Percentiles rank a stretch among this genome's conserved stretches.
Conservation (phyloP, 1,140 invertebrate species). For the Drosophila sp. region DNA sequence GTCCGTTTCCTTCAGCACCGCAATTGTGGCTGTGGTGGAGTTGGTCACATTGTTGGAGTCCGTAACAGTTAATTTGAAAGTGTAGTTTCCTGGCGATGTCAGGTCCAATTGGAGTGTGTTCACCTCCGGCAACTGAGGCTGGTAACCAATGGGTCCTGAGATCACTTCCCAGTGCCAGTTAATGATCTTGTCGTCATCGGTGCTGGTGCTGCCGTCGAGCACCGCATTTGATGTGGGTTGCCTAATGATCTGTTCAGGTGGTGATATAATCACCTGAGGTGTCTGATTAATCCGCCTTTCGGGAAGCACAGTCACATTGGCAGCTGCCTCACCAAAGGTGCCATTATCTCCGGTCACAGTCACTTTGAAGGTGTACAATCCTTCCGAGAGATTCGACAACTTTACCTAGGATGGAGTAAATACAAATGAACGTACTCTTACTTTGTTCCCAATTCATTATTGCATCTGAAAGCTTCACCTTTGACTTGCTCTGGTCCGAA, state of each 20-base stretch:
- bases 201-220: constrained; percentile 91
- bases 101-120: constrained; percentile 94
- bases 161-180: constrained; percentile 96
- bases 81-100: constrained; percentile 94
- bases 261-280: constrained; percentile 94
- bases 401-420: constrained; percentile 86
- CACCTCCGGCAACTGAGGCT: constrained; percentile 90
- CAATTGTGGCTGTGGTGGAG: constrained; percentile 94
- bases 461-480: constrained; percentile 87
- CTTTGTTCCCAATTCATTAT: too few relatives aligned
- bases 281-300: constrained; percentile 94
- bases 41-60: constrained; percentile 95
- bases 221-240: constrained; percentile 95
- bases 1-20: constrained; percentile 95
- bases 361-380: constrained; percentile 95
- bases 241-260: constrained; percentile 93
- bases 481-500: constrained; percentile 93
- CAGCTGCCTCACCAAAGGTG: constrained; percentile 92
- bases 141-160: constrained; percentile 93
- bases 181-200: constrained; percentile 93
- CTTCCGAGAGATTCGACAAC: constrained; percentile 91
- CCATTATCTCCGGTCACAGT: constrained; percentile 89
- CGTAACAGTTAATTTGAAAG: constrained; percentile 96
- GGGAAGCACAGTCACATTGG: constrained; percentile 96
- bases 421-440: too few relatives aligned